Evolutionary conservation across 1,140 invertebrate species (phyloP).

Genomic region (Trachymyrmex septentrionalis): DNA sequence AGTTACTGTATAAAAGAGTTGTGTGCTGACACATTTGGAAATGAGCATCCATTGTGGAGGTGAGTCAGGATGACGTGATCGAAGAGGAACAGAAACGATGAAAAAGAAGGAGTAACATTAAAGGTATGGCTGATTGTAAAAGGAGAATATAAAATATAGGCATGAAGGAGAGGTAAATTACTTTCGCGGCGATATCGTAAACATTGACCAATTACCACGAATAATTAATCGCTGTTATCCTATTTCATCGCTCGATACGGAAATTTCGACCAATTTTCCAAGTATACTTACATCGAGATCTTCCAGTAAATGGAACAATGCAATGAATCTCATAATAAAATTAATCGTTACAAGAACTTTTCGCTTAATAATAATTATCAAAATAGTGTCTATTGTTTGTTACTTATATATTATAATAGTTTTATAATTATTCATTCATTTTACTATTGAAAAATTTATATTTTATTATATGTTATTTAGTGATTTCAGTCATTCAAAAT

Average conservation of each 20-base stretch:
- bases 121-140: slow-evolving; percentile 8
- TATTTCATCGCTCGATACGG: background rate
- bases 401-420: background rate
- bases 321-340: background rate
- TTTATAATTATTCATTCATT: background rate
- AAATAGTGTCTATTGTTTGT: background rate
- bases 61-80: slow-evolving; percentile 41
- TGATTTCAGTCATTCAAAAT: background rate
- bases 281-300: slow-evolving; percentile 13
- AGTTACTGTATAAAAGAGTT: slow-evolving; percentile 19
- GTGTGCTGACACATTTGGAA: slow-evolving; percentile 21
- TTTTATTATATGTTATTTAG: background rate
- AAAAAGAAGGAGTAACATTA: slow-evolving; percentile 1
- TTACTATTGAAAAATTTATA: background rate
- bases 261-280: slow-evolving; percentile 43
- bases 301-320: slow-evolving; percentile 7
- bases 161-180: slow-evolving; percentile 55
- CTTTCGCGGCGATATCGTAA: slow-evolving; percentile 52
- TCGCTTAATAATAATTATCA: background rate
- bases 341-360: background rate
- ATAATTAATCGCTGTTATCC: slow-evolving; percentile 60
- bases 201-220: slow-evolving; percentile 68
- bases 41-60: slow-evolving; percentile 51
- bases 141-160: slow-evolving; percentile 15
- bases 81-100: slow-evolving; percentile 2